Evolutionary conservation across 2,888 invertebrate genomes (phyloP), one percentile per base, ranked within the genome.

Genomic region (Mesopsocus fuscifrons): DNA sequence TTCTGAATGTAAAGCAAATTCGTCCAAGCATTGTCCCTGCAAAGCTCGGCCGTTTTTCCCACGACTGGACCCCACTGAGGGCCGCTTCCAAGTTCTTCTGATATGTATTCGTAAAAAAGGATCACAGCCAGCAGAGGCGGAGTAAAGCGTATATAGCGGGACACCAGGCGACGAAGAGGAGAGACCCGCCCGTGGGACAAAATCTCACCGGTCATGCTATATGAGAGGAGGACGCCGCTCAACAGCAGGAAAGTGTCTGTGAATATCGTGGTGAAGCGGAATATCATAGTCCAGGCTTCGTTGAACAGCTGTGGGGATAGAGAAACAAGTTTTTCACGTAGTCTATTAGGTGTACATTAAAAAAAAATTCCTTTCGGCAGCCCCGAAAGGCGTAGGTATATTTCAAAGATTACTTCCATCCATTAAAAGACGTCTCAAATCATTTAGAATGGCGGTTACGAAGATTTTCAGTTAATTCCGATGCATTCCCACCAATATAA

Each of bases 1-100:
- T 77, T 78, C 55, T 77, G 77, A 23, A 76, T 61, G 51, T 74
- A 76, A 2, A 77, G 59, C 18, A 77, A 51, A 55, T 75, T 77
- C 54, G 72, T 69, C 77, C 77, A 77, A 63, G 75, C 71, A 50
- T 72, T 67, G 42, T 68, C 61, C 49, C 72, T 71, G 54, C 78
- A 78, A 15, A 76, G 59, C 40, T 72, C 67, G 0, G 72, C 70
- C 52, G 77, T 76, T 50, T 68, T 65, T 20, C 68, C 68, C 42
- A 78, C 66, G 20, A 73, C 56, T 16, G 66, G 65, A 2, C 71
- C 71, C 78, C 77, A 78, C 55, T 73, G 68, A 1, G 78, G 78
- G 0, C 77, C 78, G 1, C 64, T 59, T 6, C 74, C 73, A 3
- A 71, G 51, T 47, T 74, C 67, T 44, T 77, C 76, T 64, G 75